Evolutionary conservation across 1,140 invertebrate genomes (phyloP).

Genomic region (Platyscapa corneri): DNA sequence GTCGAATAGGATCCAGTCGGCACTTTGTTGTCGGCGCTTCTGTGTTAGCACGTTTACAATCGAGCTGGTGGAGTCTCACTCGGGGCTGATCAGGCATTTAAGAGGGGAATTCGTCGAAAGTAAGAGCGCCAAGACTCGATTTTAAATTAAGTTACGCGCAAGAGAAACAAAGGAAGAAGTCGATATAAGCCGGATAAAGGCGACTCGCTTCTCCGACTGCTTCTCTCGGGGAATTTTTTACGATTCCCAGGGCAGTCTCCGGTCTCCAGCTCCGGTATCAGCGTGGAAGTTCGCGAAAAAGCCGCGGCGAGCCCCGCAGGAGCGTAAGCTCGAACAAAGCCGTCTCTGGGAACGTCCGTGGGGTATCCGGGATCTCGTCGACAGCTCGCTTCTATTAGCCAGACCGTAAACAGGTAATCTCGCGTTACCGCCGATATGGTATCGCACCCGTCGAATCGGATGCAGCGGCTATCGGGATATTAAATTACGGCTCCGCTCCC

Average conservation of each 20-base stretch:
- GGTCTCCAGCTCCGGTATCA: too few relatives aligned
- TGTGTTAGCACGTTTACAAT: neutral
- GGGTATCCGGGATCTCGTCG: neutral
- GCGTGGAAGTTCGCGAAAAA: too few relatives aligned
- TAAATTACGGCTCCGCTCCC: slow-evolving; percentile 59
- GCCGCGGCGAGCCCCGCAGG: too few relatives aligned
- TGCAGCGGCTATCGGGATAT: slow-evolving; percentile 65
- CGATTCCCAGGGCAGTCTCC: too few relatives aligned
- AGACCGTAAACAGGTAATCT: slow-evolving; percentile 71
- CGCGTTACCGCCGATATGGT: slow-evolving; percentile 62
- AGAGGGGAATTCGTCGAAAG: neutral
- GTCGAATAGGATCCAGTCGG: neutral
- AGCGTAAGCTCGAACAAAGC: neutral
- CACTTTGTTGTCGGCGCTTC: too few relatives aligned
- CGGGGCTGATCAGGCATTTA: neutral
- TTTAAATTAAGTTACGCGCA: too few relatives aligned
- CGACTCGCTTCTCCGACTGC: too few relatives aligned
- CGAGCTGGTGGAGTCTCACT: neutral
- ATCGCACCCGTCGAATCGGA: slow-evolving; percentile 65
- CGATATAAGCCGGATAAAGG: too few relatives aligned
- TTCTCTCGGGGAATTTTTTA: too few relatives aligned
- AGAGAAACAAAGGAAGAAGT: too few relatives aligned
- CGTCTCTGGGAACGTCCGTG: neutral
- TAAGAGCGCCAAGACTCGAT: neutral
- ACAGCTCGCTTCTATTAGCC: slow-evolving; percentile 61